These are phyloP conservation scores for Anthoscopus minutus DNA, from an alignment of 2,113 vertebrate genomes.

Conservation along the genomic window DNA sequence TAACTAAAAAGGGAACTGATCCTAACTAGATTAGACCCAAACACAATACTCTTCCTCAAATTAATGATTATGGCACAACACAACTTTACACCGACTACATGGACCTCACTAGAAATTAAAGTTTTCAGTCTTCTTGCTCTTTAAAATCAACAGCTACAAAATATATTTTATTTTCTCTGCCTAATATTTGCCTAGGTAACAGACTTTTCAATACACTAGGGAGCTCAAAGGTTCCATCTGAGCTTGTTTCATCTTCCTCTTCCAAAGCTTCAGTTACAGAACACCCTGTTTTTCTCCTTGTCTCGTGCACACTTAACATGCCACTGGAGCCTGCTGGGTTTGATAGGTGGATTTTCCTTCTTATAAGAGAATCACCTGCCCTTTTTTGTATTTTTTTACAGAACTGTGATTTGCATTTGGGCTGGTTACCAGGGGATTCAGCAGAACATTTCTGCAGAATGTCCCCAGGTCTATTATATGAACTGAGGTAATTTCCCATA, in stretches of 20 bases:
- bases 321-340: not conserved
- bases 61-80: not conserved
- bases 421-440: constrained; percentile 2
- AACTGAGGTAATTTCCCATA: not conserved
- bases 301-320: accelerated
- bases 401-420: not conserved
- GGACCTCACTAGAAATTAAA: not conserved
- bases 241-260: not conserved
- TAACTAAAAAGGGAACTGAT: constrained; percentile 41
- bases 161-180: not conserved
- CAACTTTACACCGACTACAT: not conserved
- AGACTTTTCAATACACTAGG: not conserved
- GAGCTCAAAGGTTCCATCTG: not conserved
- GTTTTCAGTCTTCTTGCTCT: not conserved
- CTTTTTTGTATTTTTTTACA: not conserved
- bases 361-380: not conserved
- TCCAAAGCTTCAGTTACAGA: not conserved
- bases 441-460: not conserved
- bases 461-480: not conserved
- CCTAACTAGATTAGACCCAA: constrained; percentile 31
- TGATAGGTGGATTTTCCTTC: not conserved
- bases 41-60: not conserved
- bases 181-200: not conserved
- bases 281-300: not conserved
- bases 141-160: not conserved